Conservation (phyloP, 2,888 invertebrate genomes). For the Sarcophaga variegata region DNA sequence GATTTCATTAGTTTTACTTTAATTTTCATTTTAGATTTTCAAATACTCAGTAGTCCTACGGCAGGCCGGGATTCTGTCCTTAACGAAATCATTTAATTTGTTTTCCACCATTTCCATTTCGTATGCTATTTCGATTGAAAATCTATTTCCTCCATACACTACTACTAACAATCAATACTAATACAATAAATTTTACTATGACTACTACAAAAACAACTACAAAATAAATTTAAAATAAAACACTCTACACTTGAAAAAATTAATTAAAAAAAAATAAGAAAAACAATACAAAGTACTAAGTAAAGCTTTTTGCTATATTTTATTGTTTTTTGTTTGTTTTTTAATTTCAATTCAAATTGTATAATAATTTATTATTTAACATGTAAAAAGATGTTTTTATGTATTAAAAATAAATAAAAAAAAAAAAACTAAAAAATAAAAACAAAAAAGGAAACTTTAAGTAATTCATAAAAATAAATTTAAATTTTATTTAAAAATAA, state of each 20-base stretch:
- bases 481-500: not conserved
- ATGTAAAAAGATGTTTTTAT: constrained; percentile 66
- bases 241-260: constrained; percentile 25
- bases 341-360: constrained; percentile 57
- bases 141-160: not conserved
- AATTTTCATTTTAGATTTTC: not conserved
- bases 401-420: constrained; percentile 52
- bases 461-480: constrained; percentile 53
- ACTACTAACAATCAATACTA: not conserved
- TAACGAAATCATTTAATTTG: not conserved
- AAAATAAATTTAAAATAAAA: not conserved
- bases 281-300: too few species aligned
- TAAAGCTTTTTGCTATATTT: not conserved
- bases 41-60: constrained; percentile 21
- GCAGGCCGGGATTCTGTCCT: constrained; percentile 30
- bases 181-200: not conserved
- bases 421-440: constrained; percentile 13
- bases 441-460: constrained; percentile 38
- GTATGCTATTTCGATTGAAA: not conserved
- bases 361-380: constrained; percentile 61
- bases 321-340: constrained; percentile 38
- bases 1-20: too few species aligned
- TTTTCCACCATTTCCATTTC: not conserved
- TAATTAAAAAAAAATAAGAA: constrained; percentile 6
- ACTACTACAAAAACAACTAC: not conserved